Percentiles rank a stretch among this genome's conserved stretches.
Evolutionary conservation across 2,888 invertebrate genomes (phyloP).

Genomic region (Aethes cnicana): DNA sequence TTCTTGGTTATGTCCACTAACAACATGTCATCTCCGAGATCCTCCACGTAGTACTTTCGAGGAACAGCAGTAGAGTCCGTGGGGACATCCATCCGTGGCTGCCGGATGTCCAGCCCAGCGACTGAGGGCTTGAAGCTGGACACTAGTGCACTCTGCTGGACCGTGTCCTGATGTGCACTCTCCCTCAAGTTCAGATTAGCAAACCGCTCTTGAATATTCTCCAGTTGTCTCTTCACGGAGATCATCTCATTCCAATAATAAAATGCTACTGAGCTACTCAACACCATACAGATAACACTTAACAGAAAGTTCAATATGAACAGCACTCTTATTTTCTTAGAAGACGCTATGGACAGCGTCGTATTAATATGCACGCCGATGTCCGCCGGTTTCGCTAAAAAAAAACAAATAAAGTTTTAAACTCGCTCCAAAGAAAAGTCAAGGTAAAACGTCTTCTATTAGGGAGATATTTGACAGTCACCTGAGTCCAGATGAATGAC

Average conservation of each 20-base stretch:
- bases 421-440: slow-evolving; percentile 3
- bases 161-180: slow-evolving; percentile 42
- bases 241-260: slow-evolving; percentile 75
- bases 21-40: slow-evolving; percentile 68
- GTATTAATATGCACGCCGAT: slow-evolving; percentile 76
- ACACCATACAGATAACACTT: slow-evolving; percentile 65
- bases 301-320: slow-evolving; percentile 72
- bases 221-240: slow-evolving; percentile 65
- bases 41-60: slow-evolving; percentile 63
- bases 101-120: slow-evolving; percentile 47
- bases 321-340: slow-evolving; percentile 75
- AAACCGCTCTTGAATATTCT: slow-evolving; percentile 62
- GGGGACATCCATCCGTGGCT: slow-evolving; percentile 48
- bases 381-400: slow-evolving; percentile 70
- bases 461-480: slow-evolving; percentile 45
- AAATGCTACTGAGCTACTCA: slow-evolving; percentile 67
- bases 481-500: slow-evolving; percentile 76
- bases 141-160: slow-evolving; percentile 56
- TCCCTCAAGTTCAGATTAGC: slow-evolving; percentile 54
- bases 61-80: slow-evolving; percentile 45
- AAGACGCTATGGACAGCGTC: slow-evolving; percentile 75
- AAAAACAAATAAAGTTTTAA: slow-evolving; percentile 36
- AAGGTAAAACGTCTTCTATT: neutral
- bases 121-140: slow-evolving; percentile 43
- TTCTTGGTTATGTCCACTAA: slow-evolving; percentile 69